Conservation (phyloP, 2,888 invertebrate species). For the Trissolcus brochymenae region DNA sequence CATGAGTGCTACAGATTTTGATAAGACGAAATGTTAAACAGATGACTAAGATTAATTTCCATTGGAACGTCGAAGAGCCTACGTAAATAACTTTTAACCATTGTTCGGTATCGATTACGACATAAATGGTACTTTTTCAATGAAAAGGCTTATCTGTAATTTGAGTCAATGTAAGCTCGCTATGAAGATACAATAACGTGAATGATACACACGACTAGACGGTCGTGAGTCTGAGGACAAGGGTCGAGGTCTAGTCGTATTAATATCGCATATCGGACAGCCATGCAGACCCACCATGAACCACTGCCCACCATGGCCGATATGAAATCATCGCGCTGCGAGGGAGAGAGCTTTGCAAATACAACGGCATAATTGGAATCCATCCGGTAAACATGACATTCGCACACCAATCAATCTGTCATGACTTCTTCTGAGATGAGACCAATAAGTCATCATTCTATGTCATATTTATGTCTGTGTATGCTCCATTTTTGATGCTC, state of each 20-base stretch:
- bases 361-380: slow-evolving; percentile 74
- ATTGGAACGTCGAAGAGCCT: background rate
- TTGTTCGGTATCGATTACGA: slow-evolving; percentile 33
- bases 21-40: slow-evolving; percentile 3
- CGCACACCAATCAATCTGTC: slow-evolving; percentile 73
- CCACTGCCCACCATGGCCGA: slow-evolving; percentile 59
- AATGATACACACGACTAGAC: slow-evolving; percentile 56
- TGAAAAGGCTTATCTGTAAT: slow-evolving; percentile 55
- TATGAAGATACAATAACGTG: slow-evolving; percentile 58
- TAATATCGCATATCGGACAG: slow-evolving; percentile 74
- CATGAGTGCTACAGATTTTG: too few species aligned
- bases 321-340: slow-evolving; percentile 72
- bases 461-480: background rate
- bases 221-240: slow-evolving; percentile 53
- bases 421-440: slow-evolving; percentile 60
- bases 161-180: slow-evolving; percentile 56
- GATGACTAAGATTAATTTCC: slow-evolving; percentile 1
- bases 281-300: slow-evolving; percentile 60
- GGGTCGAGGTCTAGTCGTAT: slow-evolving; percentile 71
- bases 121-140: slow-evolving; percentile 49
- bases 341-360: slow-evolving; percentile 74
- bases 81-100: slow-evolving; percentile 23
- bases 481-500: background rate
- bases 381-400: slow-evolving; percentile 71
- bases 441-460: slow-evolving; percentile 42